Percentiles rank a stretch among this genome's conserved stretches.
Evolutionary conservation across 2,797 vertebrate species (phyloP).

Genomic region (Girardinus metallicus): DNA sequence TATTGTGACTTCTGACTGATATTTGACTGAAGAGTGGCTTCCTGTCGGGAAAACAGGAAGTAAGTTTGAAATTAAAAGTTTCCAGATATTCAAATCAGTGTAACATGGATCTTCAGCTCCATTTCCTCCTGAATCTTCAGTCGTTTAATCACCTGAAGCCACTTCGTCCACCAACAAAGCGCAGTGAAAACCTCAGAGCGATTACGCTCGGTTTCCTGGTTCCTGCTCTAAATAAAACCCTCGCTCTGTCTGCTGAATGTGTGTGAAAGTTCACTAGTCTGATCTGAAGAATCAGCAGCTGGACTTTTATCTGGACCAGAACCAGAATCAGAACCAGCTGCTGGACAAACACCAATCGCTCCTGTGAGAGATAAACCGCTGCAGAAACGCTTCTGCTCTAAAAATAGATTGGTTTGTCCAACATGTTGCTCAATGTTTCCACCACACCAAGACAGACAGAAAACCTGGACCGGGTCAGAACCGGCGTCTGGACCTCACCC

Average conservation of each 20-base stretch:
- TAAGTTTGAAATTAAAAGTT: no score
- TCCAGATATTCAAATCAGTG: no score
- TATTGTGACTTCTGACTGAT: not conserved
- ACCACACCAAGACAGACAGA: no score
- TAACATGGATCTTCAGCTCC: not conserved
- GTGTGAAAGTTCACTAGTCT: not conserved
- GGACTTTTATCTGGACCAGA: not conserved
- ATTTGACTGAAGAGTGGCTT: not conserved
- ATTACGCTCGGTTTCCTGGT: not conserved
- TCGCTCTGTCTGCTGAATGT: not conserved
- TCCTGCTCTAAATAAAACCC: not conserved
- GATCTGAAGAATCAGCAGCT: not conserved
- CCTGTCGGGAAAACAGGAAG: not conserved
- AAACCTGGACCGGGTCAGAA: not conserved
- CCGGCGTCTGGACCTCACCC: conserved; percentile 48
- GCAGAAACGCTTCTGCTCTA: not conserved
- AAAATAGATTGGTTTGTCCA: not conserved
- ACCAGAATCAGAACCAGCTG: not conserved
- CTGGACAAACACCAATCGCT: not conserved
- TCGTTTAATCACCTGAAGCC: not conserved
- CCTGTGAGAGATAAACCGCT: not conserved
- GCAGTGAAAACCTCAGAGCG: not conserved
- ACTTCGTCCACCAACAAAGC: not conserved
- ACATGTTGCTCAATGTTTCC: not conserved
- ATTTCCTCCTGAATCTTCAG: not conserved